These are phyloP conservation scores for Diogma glabrata DNA, from an alignment of 2,888 invertebrate species.

Conservation along the genomic window DNA sequence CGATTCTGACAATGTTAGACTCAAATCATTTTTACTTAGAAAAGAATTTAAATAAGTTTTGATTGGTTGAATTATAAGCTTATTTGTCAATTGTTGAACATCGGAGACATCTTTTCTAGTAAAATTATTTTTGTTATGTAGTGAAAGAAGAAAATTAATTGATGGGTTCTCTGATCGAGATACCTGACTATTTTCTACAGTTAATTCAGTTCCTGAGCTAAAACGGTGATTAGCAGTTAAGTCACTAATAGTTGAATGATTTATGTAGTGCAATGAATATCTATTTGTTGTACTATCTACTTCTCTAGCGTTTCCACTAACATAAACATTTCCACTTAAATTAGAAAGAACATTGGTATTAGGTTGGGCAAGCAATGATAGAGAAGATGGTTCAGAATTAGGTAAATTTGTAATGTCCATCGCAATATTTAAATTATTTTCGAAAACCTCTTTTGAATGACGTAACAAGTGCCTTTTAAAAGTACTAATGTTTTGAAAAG, in stretches of 20 bases:
- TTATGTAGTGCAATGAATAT: neutral
- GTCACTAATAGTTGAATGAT: neutral
- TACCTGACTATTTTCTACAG: neutral
- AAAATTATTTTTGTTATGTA: neutral
- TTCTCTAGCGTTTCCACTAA: neutral
- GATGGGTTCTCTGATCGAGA: neutral
- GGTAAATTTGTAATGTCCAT: neutral
- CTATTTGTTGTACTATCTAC: neutral
- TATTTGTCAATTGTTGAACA: neutral
- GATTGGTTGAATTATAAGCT: neutral
- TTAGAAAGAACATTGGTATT: neutral
- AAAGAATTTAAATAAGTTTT: neutral
- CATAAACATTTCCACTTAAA: neutral
- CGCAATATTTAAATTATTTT: neutral
- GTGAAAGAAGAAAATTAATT: neutral
- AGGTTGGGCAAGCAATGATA: neutral
- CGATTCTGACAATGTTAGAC: neutral
- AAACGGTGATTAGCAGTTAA: neutral
- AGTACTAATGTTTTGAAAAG: too few species aligned
- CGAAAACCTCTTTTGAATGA: too few species aligned
- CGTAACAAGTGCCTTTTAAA: too few species aligned
- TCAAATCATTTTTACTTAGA: neutral
- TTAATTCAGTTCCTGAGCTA: too few species aligned
- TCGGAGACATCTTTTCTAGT: conserved; percentile 1
- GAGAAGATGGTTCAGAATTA: neutral